Evolutionary conservation across 2,113 vertebrate genomes (phyloP), one percentile per base, ranked within the genome.

Genomic region (Gadus chalcogrammus): DNA sequence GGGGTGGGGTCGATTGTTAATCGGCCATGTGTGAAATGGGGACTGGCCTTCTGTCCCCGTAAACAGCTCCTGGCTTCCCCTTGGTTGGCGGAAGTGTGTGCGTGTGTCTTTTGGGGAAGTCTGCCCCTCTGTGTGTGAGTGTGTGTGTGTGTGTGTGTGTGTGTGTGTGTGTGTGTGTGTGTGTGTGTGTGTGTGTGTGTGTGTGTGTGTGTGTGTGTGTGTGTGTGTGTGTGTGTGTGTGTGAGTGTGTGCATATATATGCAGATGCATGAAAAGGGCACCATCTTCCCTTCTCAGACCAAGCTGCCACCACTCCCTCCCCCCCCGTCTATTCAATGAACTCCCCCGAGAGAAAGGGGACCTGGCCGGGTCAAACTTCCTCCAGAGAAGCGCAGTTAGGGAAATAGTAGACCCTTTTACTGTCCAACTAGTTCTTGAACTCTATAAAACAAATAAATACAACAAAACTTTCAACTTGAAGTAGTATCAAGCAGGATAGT

Each of bases 11-110:
- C 87, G 85, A 92, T 90, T 91, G 90, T 91, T 88, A 85, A 81
- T 88, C 73, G 71, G 83, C 77, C 65, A 73, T 87, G 87, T 91
- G 89, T 91, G 88, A 92, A 92, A 92, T 87, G 82, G 74, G 86
- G 80, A 85, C 87, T 85, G 81, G 80, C 83, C 84, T 89, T 91
- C 90, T 92, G 87, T 90, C 72, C 79, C 76, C 74, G 82, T 85
- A 84, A 90, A 89, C 86, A 88, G 81, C 77, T 7, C 68, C 66
- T 77, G 71, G 74, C 64, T 76, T 69, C 79, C 71, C 60, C 78
- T 74, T 42, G 67, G 74, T 76, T 56, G 74, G 78, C 75, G 79
- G 74, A 48, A 42, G 56, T 35, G 62, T 35, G 38, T 59, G 72
- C 58, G 68, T 68, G 60, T 78, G 69, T 79, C 65, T 75, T 75